Evolutionary conservation across 2,113 vertebrate species (phyloP).

Genomic region (Phaethornis superciliosus): DNA sequence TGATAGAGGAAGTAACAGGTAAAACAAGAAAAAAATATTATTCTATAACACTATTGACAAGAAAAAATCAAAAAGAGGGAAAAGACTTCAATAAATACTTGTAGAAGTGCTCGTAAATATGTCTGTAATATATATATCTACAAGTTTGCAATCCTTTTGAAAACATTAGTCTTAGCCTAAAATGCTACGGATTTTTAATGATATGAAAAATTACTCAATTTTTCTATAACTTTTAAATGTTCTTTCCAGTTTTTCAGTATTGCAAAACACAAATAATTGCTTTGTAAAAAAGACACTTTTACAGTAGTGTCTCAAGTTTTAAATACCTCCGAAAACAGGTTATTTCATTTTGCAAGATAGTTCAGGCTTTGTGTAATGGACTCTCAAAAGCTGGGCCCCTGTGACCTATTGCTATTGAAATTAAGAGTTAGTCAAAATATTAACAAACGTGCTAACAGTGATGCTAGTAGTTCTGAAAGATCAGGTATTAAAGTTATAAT

Average conservation of each 20-base stretch:
- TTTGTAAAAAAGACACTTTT: not conserved
- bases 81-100: not conserved
- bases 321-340: not conserved
- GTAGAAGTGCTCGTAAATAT: not conserved
- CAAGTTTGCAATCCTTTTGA: not conserved
- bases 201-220: not conserved
- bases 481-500: not conserved
- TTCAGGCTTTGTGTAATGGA: not conserved
- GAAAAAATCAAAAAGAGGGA: not conserved
- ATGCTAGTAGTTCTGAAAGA: not conserved
- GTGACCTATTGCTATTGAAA: not conserved
- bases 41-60: not conserved
- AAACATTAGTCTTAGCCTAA: not conserved
- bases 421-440: not conserved
- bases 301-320: not conserved
- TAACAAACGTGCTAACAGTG: not conserved
- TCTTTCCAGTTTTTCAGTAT: not conserved
- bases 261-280: not conserved
- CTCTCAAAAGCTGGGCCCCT: not conserved
- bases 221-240: not conserved
- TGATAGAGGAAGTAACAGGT: not conserved
- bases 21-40: not conserved
- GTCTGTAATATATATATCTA: rapidly evolving
- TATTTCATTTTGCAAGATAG: not conserved
- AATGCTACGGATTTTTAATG: not conserved